Conservation (phyloP, 2,797 vertebrate genomes). For the Anguilla megastoma region DNA sequence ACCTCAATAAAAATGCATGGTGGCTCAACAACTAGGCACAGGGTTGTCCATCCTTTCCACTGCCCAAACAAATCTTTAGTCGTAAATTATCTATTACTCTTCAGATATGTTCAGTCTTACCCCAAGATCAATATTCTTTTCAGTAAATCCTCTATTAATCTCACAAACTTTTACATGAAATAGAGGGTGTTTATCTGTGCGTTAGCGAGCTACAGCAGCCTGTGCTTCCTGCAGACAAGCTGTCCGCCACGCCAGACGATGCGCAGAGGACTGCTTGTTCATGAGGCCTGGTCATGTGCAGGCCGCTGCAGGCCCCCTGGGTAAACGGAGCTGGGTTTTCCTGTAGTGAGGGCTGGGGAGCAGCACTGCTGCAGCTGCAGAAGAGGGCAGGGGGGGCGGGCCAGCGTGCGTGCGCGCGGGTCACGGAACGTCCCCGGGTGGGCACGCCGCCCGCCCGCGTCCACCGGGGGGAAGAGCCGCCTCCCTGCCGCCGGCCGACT, state of each 20-base stretch:
- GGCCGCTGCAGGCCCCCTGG: not conserved
- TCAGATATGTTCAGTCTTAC: not conserved
- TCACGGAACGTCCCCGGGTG: not conserved
- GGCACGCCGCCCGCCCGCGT: not conserved
- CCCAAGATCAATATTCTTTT: not conserved
- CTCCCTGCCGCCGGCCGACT: not conserved
- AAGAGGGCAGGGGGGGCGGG: not conserved
- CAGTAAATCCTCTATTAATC: not conserved
- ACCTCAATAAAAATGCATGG: not conserved
- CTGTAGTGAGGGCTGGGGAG: not conserved
- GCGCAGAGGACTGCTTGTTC: not conserved
- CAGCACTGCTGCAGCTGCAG: not conserved
- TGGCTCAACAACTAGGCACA: no score
- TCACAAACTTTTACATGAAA: not conserved
- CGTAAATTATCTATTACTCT: not conserved
- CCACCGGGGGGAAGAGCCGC: not conserved
- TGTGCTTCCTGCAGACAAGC: not conserved
- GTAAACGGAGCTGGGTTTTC: not conserved
- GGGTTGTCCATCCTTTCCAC: not conserved
- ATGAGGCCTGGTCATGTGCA: not conserved
- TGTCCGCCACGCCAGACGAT: not conserved
- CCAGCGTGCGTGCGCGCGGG: not conserved
- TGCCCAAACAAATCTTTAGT: not conserved
- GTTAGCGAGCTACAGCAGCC: not conserved
- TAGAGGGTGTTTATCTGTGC: not conserved